Conservation (phyloP, 2,888 invertebrate species). For the Volucella bombylans region DNA sequence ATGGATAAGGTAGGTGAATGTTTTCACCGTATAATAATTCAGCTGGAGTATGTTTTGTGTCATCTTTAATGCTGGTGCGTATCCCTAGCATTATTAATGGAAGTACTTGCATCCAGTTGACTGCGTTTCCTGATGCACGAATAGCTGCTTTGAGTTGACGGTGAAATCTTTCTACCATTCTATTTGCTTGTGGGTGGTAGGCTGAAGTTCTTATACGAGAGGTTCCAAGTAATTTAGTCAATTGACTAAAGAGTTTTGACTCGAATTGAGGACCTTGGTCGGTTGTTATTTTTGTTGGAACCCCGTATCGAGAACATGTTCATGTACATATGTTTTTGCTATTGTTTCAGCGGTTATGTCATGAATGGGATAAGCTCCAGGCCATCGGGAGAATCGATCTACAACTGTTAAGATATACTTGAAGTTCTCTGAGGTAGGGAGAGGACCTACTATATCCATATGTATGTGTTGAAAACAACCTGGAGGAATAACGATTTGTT, state of each 20-base stretch:
- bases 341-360: constrained; percentile 24
- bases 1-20: too few relatives aligned
- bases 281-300: neutral
- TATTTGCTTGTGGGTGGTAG: constrained; percentile 14
- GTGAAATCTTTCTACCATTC: constrained; percentile 32
- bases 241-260: too few relatives aligned
- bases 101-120: too few relatives aligned
- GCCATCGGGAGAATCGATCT: constrained; percentile 44
- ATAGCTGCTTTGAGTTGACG: constrained; percentile 19
- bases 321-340: constrained; percentile 18
- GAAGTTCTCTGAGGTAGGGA: constrained; percentile 26
- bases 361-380: constrained; percentile 16
- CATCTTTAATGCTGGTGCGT: too few relatives aligned
- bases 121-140: constrained; percentile 1
- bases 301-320: constrained; percentile 24
- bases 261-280: too few relatives aligned
- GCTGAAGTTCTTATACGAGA: constrained; percentile 10
- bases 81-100: too few relatives aligned
- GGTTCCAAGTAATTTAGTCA: too few relatives aligned
- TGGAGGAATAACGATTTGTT: constrained; percentile 25
- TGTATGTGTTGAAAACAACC: constrained; percentile 64
- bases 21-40: too few relatives aligned
- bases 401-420: constrained; percentile 49
- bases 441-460: constrained; percentile 50
- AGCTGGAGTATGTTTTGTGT: too few relatives aligned